Conservation (phyloP, 2,113 vertebrate genomes). For the Eulacestoma nigropectus region DNA sequence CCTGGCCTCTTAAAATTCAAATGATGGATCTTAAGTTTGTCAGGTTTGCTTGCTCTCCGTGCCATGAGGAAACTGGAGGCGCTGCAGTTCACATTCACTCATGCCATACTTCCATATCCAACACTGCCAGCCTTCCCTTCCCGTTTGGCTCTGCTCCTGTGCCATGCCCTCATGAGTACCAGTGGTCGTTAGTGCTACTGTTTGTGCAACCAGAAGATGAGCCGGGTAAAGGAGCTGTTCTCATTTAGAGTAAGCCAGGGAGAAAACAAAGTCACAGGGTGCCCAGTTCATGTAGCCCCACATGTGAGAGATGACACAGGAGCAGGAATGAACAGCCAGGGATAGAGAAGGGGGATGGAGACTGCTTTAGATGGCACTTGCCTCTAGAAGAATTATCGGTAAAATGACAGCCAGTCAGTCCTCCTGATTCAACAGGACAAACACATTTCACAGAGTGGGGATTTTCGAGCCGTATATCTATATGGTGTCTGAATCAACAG, state of each 20-base stretch:
- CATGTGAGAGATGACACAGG: not conserved
- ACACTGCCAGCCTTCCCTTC: not conserved
- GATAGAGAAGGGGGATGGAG: not conserved
- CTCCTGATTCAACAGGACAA: not conserved
- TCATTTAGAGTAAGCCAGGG: not conserved
- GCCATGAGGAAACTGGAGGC: not conserved
- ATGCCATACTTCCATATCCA: not conserved
- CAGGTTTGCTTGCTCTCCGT: not conserved
- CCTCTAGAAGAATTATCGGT: not conserved
- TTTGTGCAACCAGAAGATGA: not conserved
- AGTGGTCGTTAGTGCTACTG: not conserved
- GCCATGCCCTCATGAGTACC: not conserved
- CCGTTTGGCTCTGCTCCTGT: not conserved
- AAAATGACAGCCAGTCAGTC: not conserved
- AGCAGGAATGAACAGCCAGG: not conserved
- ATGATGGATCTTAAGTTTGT: not conserved
- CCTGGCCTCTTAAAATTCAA: not conserved
- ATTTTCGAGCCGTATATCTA: not conserved
- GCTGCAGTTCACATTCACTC: fast-evolving
- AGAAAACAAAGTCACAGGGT: not conserved
- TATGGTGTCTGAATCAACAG: not conserved
- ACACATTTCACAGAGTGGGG: not conserved
- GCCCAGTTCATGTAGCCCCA: not conserved
- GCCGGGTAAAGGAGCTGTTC: not conserved
- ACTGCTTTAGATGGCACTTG: not conserved